Percentiles rank a stretch among this genome's conserved stretches.
phyloP scores from a whole-genome alignment of 2,797 vertebrate genomes.

The Prunella strophiata region DNA sequence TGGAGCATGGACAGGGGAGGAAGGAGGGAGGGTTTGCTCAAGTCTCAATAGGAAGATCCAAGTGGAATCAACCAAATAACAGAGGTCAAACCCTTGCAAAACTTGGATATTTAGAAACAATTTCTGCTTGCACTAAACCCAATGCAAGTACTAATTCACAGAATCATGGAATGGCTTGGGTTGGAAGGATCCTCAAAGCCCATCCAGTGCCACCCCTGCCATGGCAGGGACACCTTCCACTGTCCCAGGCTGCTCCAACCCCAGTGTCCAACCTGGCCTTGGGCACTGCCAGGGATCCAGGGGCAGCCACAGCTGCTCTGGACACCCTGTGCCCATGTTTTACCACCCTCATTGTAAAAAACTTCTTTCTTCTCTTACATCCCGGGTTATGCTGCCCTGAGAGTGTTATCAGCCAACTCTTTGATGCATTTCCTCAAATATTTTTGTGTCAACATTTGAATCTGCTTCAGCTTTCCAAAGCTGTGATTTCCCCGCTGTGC shows the following conservation, averaged over 20 bases:
- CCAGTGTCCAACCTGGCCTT: background rate
- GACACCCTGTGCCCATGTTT: background rate
- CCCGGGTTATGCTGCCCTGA: background rate
- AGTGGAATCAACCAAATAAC: background rate
- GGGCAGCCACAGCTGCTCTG: background rate
- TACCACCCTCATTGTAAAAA: background rate
- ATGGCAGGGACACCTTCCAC: background rate
- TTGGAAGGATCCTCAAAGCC: background rate
- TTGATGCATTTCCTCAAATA: background rate
- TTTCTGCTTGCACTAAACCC: background rate
- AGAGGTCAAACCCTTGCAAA: background rate
- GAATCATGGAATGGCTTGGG: accelerated
- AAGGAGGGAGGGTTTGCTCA: background rate
- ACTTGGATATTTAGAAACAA: background rate
- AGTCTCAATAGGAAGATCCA: background rate
- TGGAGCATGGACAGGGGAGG: background rate
- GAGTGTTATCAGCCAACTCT: background rate
- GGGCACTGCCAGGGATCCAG: background rate
- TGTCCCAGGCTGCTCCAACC: background rate
- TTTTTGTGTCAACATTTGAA: background rate
- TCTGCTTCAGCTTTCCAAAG: background rate
- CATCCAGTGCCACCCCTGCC: background rate
- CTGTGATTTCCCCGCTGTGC: background rate
- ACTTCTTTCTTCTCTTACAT: background rate
- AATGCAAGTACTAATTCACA: too few relatives aligned